These are phyloP conservation scores for Machimus rusticus DNA, from an alignment of 2,888 invertebrate species.

Conservation along the genomic window DNA sequence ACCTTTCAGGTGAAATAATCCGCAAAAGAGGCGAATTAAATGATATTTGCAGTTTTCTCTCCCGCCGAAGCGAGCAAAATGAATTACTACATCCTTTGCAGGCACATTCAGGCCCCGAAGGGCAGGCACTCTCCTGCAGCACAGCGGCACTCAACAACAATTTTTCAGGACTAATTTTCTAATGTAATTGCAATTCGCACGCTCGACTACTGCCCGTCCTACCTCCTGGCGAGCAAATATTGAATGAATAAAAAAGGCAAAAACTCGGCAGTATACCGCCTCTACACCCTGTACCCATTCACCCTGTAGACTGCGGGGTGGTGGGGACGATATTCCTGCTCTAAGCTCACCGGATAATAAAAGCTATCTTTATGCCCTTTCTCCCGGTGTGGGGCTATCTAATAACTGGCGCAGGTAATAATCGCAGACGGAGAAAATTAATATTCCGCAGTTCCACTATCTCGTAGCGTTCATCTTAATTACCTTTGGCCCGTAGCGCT, in stretches of 20 bases:
- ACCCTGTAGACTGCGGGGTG: neutral
- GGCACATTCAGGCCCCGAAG: neutral
- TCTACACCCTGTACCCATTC: neutral
- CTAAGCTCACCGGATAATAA: conserved; percentile 29
- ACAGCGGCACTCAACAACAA: neutral
- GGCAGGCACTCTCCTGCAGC: neutral
- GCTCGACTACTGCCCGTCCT: neutral
- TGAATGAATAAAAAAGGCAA: neutral
- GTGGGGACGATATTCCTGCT: neutral
- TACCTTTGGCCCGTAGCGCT: neutral
- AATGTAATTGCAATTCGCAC: neutral
- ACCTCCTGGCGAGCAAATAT: neutral
- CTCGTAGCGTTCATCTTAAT: conserved; percentile 29
- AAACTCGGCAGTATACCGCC: neutral
- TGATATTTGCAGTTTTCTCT: neutral
- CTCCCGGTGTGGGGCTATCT: neutral
- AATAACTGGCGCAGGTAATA: conserved; percentile 19
- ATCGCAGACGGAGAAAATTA: conserved; percentile 16
- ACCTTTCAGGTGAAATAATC: neutral
- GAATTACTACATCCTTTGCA: neutral
- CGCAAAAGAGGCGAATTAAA: neutral
- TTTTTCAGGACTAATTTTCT: neutral
- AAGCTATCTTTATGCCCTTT: conserved; percentile 6
- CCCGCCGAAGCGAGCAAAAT: neutral
- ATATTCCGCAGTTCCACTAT: conserved; percentile 29